A percentile compares a stretch with the other conserved stretches of the same genome.
phyloP scores from a whole-genome alignment of 2,888 invertebrate species.

The Sarcophaga rosellei region DNA sequence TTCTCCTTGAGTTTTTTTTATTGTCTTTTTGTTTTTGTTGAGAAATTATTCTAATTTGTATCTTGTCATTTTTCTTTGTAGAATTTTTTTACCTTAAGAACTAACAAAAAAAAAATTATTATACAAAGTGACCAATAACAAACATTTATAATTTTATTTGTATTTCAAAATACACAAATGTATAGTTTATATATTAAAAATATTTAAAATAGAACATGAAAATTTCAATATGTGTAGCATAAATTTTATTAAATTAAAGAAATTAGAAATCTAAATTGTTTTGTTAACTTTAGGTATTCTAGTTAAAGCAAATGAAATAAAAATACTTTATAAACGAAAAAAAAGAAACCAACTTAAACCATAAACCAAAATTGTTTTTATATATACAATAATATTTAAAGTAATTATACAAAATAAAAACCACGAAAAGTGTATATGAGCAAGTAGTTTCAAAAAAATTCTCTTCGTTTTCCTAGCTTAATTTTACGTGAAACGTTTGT shows the following conservation, averaged over 20 bases:
- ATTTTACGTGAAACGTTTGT: constrained; percentile 36
- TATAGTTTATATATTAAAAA: constrained; percentile 17
- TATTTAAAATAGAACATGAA: constrained; percentile 32
- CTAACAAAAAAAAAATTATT: neutral
- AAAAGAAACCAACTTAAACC: constrained; percentile 37
- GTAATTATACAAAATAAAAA: constrained; percentile 5
- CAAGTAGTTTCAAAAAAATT: constrained; percentile 19
- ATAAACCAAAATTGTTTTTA: constrained; percentile 62
- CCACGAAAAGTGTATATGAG: constrained; percentile 15
- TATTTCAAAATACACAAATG: constrained; percentile 33
- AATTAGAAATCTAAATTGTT: constrained; percentile 40
- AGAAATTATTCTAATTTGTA: constrained; percentile 29
- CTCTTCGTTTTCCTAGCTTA: constrained; percentile 47
- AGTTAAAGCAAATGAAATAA: constrained; percentile 46
- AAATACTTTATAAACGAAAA: constrained; percentile 3
- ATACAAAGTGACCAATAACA: constrained; percentile 57
- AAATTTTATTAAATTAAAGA: constrained; percentile 51
- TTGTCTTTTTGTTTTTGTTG: constrained; percentile 23
- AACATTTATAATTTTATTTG: constrained; percentile 38
- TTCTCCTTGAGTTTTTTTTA: constrained; percentile 6
- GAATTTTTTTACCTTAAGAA: constrained; percentile 24
- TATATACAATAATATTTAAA: constrained; percentile 46
- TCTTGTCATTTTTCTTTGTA: constrained; percentile 40
- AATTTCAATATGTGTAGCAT: constrained; percentile 50
- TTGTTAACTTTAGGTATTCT: constrained; percentile 63